A percentile compares a stretch with the other conserved stretches of the same genome.
Conservation (phyloP, 2,888 invertebrate genomes). For the Mactromeris polynyma region DNA sequence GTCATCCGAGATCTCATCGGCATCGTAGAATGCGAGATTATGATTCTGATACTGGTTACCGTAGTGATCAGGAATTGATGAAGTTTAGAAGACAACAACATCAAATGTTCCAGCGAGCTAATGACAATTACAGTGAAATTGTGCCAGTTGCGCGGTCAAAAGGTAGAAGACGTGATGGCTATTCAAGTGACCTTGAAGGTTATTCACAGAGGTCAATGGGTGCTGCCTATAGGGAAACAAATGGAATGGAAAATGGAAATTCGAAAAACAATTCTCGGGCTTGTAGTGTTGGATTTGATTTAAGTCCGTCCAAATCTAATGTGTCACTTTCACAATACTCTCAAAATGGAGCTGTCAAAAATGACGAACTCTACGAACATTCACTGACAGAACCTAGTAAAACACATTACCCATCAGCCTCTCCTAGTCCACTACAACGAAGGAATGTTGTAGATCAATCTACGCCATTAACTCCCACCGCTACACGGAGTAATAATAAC, state of each 20-base stretch:
- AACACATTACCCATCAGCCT: conserved; percentile 67
- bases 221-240: conserved; percentile 58
- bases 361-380: conserved; percentile 70
- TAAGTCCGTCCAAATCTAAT: conserved; percentile 56
- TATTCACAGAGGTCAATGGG: conserved; percentile 72
- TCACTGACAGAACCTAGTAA: conserved; percentile 46
- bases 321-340: conserved; percentile 46
- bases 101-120: conserved; percentile 59
- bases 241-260: conserved; percentile 42
- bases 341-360: conserved; percentile 52
- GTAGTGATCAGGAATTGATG: conserved; percentile 81
- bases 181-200: conserved; percentile 84
- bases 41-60: conserved; percentile 85
- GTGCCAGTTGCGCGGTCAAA: conserved; percentile 58
- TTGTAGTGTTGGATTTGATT: conserved; percentile 67
- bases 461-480: conserved; percentile 72
- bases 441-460: conserved; percentile 79
- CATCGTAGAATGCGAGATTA: conserved; percentile 80
- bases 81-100: conserved; percentile 71
- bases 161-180: conserved; percentile 75
- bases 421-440: conserved; percentile 76
- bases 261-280: conserved; percentile 15
- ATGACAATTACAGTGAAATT: conserved; percentile 73
- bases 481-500: conserved; percentile 5
- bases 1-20: conserved; percentile 62